Conservation (phyloP, 2,113 vertebrate species). For the Seriola quinqueradiata region DNA sequence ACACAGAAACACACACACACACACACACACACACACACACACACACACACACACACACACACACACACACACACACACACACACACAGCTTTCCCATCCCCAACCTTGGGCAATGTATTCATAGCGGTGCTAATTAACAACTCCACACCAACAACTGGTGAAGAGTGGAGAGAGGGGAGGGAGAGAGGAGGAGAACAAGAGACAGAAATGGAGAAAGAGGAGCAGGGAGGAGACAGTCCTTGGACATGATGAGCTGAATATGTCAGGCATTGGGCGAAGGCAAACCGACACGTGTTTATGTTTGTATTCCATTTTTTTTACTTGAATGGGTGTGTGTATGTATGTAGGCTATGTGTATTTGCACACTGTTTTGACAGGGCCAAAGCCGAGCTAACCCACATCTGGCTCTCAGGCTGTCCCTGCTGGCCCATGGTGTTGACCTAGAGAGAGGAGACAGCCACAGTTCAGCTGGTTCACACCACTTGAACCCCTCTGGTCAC, state of each 20-base stretch:
- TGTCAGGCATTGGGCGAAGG: conserved; percentile 9
- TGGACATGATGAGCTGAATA: conserved; percentile 40
- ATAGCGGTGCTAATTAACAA: conserved; percentile 79
- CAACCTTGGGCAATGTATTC: conserved; percentile 73
- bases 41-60: conserved; percentile 23
- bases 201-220: neutral
- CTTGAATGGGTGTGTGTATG: neutral
- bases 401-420: conserved; percentile 41
- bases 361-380: conserved; percentile 28
- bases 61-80: conserved; percentile 14
- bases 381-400: conserved; percentile 14
- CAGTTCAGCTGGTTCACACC: conserved; percentile 30
- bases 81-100: conserved; percentile 31
- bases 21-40: conserved; percentile 16
- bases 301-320: too few relatives aligned
- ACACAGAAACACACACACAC: conserved; percentile 25
- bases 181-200: conserved; percentile 22
- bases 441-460: conserved; percentile 23
- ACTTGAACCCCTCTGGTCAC: conserved; percentile 15
- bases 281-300: conserved; percentile 10
- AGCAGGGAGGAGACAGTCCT: conserved; percentile 28
- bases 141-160: conserved; percentile 61
- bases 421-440: conserved; percentile 16
- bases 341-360: neutral
- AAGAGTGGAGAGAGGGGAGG: conserved; percentile 29